Evolutionary conservation across 1,140 invertebrate species (phyloP), one percentile per base, ranked within the genome.

Genomic region (Dendrolimus punctatus): DNA sequence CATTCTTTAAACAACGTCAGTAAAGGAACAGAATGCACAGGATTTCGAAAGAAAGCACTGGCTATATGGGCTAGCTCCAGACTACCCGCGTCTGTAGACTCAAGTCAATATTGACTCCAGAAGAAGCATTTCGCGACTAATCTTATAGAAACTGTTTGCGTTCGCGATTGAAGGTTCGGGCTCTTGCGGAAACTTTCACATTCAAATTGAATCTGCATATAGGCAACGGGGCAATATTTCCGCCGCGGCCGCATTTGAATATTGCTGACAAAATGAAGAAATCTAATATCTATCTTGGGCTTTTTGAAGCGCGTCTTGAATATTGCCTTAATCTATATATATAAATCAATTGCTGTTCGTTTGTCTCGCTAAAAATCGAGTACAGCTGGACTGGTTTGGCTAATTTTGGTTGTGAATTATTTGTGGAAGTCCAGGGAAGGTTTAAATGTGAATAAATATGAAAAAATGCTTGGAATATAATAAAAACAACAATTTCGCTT

Each of bases 91-190:
- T 53, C 51, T 40, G 42, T 46, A 47, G 51, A 46, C 53, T 54
- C 8, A 41, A 43, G 64, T 71, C 63, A 76, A 75, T 80, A 77
- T 78, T 75, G 69, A 76, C 71, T 68, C 53, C 46, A 57, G 60
- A 54, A 64, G 64, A 64, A 71, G 62, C 68, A 72, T 78, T 66
- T 68, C 62, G 56, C 64, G 64, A 73, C 68, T 79, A 76, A 79
- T 81, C 76, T 77, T 74, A 77, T 77, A 70, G 74, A 77, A 79
- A 79, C 72, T 81, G 68, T 79, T 77, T 81, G 73, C 78, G 41
- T 74, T 70, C 59, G 49, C 68, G 71, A 77, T 72, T 75, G 73
- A 73, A 71, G 70, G 68, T 63, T 75, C 70, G 53, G 58, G 62
- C 59, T 72, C 69, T 73, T 66, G 59, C 57, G 65, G 68, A 70